phyloP scores from a whole-genome alignment of 2,113 vertebrate species.

The Psilopsiagon aurifrons region DNA sequence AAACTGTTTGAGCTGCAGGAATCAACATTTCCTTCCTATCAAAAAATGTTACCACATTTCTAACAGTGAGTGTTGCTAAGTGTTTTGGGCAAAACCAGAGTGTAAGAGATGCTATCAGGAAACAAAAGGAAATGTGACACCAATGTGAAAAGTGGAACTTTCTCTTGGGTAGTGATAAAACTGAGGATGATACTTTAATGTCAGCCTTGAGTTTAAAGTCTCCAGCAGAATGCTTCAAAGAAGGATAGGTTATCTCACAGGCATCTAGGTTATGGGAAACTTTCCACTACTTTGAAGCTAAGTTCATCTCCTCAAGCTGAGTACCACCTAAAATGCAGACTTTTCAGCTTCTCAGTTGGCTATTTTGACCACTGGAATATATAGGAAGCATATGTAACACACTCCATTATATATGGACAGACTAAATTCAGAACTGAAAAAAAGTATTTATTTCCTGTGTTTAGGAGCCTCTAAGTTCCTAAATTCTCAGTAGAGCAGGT shows the following conservation, averaged over 20 bases:
- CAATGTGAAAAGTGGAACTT: background rate
- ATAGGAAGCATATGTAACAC: background rate
- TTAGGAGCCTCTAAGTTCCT: background rate
- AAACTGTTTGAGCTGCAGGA: background rate
- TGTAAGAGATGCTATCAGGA: background rate
- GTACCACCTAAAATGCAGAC: background rate
- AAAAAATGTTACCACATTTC: background rate
- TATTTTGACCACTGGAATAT: background rate
- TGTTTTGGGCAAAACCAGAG: background rate
- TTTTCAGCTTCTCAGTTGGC: background rate
- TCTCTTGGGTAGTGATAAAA: background rate
- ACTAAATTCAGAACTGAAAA: background rate
- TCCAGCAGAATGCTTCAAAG: background rate
- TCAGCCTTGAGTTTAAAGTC: background rate
- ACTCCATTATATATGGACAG: background rate
- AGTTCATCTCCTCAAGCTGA: background rate
- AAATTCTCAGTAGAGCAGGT: background rate
- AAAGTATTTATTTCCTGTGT: background rate
- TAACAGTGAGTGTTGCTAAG: background rate
- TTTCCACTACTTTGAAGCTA: background rate
- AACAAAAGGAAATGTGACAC: background rate
- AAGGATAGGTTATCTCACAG: background rate
- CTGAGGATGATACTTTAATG: background rate
- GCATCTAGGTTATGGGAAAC: background rate
- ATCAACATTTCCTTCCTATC: background rate